Conservation (phyloP, 2,113 vertebrate genomes). For the Saguinus midas region DNA sequence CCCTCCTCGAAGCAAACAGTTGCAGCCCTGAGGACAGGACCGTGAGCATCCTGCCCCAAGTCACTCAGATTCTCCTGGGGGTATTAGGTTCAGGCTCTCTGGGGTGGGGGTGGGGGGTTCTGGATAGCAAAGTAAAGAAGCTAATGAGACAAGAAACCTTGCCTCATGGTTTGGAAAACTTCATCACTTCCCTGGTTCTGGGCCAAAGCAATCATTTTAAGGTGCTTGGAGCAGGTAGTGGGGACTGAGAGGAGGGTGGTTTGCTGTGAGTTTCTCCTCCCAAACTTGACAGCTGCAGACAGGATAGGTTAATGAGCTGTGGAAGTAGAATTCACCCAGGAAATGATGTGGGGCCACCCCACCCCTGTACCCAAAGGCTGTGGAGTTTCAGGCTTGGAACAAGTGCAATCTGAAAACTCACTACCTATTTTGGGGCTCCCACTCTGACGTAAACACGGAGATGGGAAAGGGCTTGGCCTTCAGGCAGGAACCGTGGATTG, state of each 20-base stretch:
- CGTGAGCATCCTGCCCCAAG: not conserved
- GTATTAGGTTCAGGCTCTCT: not conserved
- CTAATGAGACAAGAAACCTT: constrained; percentile 35
- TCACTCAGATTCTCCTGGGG: fast-evolving
- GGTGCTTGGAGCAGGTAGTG: not conserved
- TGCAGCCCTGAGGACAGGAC: not conserved
- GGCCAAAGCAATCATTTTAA: constrained; percentile 58
- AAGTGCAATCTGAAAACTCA: not conserved
- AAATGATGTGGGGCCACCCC: not conserved
- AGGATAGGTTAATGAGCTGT: constrained; percentile 26
- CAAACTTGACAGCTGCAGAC: constrained; percentile 17
- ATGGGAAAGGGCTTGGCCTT: not conserved
- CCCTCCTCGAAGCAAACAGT: not conserved
- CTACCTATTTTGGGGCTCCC: not conserved
- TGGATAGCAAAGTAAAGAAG: not conserved
- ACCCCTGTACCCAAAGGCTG: not conserved
- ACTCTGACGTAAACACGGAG: not conserved
- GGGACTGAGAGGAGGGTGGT: not conserved
- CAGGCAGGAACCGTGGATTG: not conserved
- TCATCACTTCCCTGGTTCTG: constrained; percentile 7
- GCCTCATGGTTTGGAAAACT: constrained; percentile 48
- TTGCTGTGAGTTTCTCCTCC: not conserved
- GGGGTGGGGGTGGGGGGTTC: not conserved
- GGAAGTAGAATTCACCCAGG: constrained; percentile 16
- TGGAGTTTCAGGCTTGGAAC: not conserved